Base-by-base conservation (phyloP, 2,797 vertebrate species). In the Ataeniobius toweri region DNA sequence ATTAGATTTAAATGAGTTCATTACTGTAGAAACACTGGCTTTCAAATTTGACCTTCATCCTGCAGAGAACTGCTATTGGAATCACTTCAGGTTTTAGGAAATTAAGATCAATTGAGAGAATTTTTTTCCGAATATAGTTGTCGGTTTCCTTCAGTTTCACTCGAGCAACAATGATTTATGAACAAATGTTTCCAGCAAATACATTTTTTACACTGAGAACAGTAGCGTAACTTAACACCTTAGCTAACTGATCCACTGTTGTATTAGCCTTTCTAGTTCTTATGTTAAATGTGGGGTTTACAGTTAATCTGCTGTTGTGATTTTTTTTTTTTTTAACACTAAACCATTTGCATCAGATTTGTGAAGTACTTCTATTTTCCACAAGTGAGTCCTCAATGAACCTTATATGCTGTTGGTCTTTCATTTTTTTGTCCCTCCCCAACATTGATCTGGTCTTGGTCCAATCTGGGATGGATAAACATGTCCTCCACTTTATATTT, bases 401-500 rank as follows among this genome's bases (percentile, higher is more conserved):
- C 58, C 77, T 88, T 91, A 86, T 86, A 73, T 87, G 70, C 82
- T 78, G 76, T 77, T 36, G 20, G 16, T 86, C 78, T 76, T 61
- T 70, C 71, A 44, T 85, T 79, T 71, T 74, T 86, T 61, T 61
- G n/a, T 55, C 79, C 73, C 48, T 80, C 65, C 80, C 71, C 71
- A 50, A 68, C 61, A 65, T 65, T 55, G 71, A 83, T 85, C 72
- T 83, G 68, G 80, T 88, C 77, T 81, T 58, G 39, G 80, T 31
- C 84, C 80, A n/a, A 73, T 83, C 67, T 28, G 70, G 80, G 84
- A 80, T 87, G 84, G 77, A 80, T 77, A 88, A 89, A 88, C 84
- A 89, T 81, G 80, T 86, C 88, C 83, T 89, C 84, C 88, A 63
- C 83, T 81, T 73, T 76, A 69, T 63, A 77, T 63, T 76, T 70